phyloP scores from a whole-genome alignment of 1,140 invertebrate species.

The Drosophila arizonae region DNA sequence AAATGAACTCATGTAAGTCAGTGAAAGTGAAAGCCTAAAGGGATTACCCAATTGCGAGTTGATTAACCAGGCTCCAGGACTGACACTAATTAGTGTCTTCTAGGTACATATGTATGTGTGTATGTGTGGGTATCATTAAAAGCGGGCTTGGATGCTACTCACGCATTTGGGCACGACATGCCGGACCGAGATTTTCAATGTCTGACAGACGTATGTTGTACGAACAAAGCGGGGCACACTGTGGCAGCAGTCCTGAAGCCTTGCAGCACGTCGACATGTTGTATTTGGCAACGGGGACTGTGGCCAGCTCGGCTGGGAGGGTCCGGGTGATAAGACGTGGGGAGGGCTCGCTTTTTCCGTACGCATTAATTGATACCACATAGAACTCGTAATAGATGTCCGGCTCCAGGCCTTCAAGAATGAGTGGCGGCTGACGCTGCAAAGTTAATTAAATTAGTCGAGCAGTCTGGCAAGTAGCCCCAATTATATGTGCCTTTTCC shows the following conservation, averaged over 20 bases:
- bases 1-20: slow-evolving; percentile 38
- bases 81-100: slow-evolving; percentile 64
- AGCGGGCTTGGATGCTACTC: slow-evolving; percentile 58
- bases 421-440: slow-evolving; percentile 87
- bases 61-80: slow-evolving; percentile 27
- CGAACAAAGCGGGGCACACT: slow-evolving; percentile 91
- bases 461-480: slow-evolving; percentile 10
- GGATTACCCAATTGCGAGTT: slow-evolving; percentile 7
- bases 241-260: slow-evolving; percentile 86
- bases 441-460: slow-evolving; percentile 73
- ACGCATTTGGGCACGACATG: slow-evolving; percentile 82
- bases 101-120: slow-evolving; percentile 5
- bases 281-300: slow-evolving; percentile 83
- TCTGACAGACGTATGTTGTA: slow-evolving; percentile 92
- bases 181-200: slow-evolving; percentile 85
- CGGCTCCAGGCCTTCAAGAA: slow-evolving; percentile 89
- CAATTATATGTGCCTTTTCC: slow-evolving; percentile 83
- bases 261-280: slow-evolving; percentile 91
- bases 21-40: slow-evolving; percentile 41
- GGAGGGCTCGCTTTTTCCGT: slow-evolving; percentile 90
- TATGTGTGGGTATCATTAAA: slow-evolving; percentile 10
- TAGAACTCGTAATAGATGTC: slow-evolving; percentile 91
- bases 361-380: slow-evolving; percentile 90
- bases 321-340: slow-evolving; percentile 89
- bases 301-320: slow-evolving; percentile 82